Evolutionary conservation across 2,888 invertebrate species (phyloP).

Genomic region (Bombylius major): DNA sequence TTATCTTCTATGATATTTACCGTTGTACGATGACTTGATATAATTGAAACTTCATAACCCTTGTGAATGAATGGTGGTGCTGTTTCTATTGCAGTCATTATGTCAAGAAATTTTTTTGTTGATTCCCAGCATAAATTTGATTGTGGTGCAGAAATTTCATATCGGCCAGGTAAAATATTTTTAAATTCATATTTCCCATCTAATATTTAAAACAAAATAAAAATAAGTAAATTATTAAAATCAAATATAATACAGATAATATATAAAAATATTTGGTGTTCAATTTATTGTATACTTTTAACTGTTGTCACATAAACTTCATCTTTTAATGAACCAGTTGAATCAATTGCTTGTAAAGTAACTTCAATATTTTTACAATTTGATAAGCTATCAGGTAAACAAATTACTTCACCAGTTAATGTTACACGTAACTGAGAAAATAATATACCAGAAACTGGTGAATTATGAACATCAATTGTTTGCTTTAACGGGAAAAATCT

Average conservation of each 20-base stretch:
- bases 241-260: too few species aligned
- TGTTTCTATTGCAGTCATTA: conserved; percentile 48
- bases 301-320: conserved; percentile 34
- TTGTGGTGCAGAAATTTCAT: conserved; percentile 57
- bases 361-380: conserved; percentile 45
- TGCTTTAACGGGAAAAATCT: conserved; percentile 68
- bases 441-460: conserved; percentile 51
- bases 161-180: conserved; percentile 75
- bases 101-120: conserved; percentile 47
- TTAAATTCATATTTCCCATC: conserved; percentile 59
- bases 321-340: conserved; percentile 41
- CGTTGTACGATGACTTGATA: conserved; percentile 53
- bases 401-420: conserved; percentile 59
- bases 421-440: conserved; percentile 83
- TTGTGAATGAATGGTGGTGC: conserved; percentile 65
- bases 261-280: too few species aligned
- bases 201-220: conserved; percentile 18
- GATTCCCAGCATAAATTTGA: conserved; percentile 76
- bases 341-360: conserved; percentile 45
- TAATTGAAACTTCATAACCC: conserved; percentile 64
- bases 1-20: too few species aligned
- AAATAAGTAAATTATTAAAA: background rate
- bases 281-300: conserved; percentile 25
- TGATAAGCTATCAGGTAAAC: conserved; percentile 39
- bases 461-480: conserved; percentile 49